Base-by-base conservation (phyloP, 2,113 vertebrate species). In the Muntiacus reevesi region DNA sequence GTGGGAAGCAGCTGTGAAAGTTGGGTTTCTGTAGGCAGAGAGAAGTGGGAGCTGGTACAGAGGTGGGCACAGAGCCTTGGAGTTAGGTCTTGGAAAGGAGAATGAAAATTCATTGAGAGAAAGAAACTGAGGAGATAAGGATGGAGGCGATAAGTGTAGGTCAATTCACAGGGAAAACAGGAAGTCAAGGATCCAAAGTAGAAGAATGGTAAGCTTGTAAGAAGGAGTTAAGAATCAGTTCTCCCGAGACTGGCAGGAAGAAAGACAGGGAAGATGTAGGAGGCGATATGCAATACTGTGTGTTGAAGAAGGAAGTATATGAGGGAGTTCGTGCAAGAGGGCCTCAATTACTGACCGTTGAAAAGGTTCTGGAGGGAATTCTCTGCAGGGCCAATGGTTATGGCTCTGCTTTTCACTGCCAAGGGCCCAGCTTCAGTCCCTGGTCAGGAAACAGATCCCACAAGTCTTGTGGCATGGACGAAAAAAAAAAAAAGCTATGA, bases 391-490 rank as follows among this genome's bases (percentile, higher is more conserved):
- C 40, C 40, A 43, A 2, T 43, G 40, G 12, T 76, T 76, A 43
- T 1, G 6, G 71, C 12, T 76, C 71, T 76, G 40, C 12, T 76
- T 23, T 43, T 43, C 40, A 43, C 71, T 76, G 71, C 40, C 71
- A 43, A 76, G 23, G 71, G 71, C 6, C 71, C 40, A 27, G 71
- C 36, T 76, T 43, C 23, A 76, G 0, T 76, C 40, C 6, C 36
- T 43, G 71, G 23, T 43, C 40, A 43, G 40, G 71, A 43, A 76
- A 76, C 3, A 76, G 40, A 76, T 43, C 71, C 36, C 36, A 43
- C 36, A 43, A 27, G 40, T 23, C 71, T 14, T 43, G 36, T 0
- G 0, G 12, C 36, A 4, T 0, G 1, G 36, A 40, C 0, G 0
- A 21, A 21, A 71, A 71, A 43, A 43, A 76, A 30, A 71, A 71